These are phyloP conservation scores for Melanostigma gelatinosum DNA, from an alignment of 2,113 vertebrate genomes.

Conservation along the genomic window DNA sequence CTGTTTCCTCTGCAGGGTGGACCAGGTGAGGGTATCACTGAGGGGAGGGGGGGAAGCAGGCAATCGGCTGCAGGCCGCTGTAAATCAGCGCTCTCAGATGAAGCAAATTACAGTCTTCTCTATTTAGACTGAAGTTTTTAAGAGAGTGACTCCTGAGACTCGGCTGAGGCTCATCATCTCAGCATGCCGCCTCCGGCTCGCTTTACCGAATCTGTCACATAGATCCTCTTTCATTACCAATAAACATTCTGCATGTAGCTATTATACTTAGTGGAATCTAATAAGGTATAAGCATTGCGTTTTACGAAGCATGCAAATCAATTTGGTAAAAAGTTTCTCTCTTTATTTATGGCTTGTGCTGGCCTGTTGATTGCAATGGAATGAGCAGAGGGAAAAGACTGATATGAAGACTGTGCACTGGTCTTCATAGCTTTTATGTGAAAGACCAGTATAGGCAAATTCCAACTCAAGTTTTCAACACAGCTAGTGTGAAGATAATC, in stretches of 20 bases:
- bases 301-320: slow-evolving; percentile 83
- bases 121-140: slow-evolving; percentile 71
- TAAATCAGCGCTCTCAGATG: slow-evolving; percentile 72
- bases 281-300: slow-evolving; percentile 80
- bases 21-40: slow-evolving; percentile 43
- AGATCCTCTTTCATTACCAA: slow-evolving; percentile 82
- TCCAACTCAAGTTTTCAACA: slow-evolving; percentile 34
- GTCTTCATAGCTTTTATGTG: slow-evolving; percentile 17
- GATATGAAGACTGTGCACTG: not conserved
- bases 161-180: slow-evolving; percentile 64
- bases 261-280: slow-evolving; percentile 82
- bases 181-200: slow-evolving; percentile 50
- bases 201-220: slow-evolving; percentile 71
- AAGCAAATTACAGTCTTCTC: slow-evolving; percentile 70
- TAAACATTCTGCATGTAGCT: slow-evolving; percentile 79
- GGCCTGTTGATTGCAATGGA: slow-evolving; percentile 50
- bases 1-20: slow-evolving; percentile 19
- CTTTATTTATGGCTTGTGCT: slow-evolving; percentile 65
- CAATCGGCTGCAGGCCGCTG: slow-evolving; percentile 38
- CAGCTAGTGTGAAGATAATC: slow-evolving; percentile 47
- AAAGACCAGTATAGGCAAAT: not conserved
- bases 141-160: slow-evolving; percentile 60
- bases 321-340: slow-evolving; percentile 80
- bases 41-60: slow-evolving; percentile 7
- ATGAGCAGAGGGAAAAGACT: slow-evolving; percentile 24